Conservation (phyloP, 2,113 vertebrate genomes). For the Pungitius pungitius region DNA sequence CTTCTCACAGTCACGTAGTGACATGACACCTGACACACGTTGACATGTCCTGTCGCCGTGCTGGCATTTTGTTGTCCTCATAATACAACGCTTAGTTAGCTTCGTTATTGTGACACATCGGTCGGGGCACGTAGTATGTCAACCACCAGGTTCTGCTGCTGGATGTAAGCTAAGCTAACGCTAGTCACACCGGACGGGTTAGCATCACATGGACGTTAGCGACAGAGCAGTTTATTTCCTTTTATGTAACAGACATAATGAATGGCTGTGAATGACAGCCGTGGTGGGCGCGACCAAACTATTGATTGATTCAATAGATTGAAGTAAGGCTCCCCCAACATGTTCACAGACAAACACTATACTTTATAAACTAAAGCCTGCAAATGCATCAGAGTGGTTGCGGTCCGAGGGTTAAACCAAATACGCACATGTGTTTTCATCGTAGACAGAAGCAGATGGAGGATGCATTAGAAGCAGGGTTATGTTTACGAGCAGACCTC, state of each 20-base stretch:
- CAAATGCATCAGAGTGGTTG: background rate
- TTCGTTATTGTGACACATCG: background rate
- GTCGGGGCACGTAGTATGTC: background rate
- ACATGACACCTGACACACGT: background rate
- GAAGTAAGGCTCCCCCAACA: background rate
- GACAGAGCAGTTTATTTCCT: fast-evolving
- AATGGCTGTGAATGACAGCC: background rate
- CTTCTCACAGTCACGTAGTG: background rate
- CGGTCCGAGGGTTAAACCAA: background rate
- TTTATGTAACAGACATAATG: background rate
- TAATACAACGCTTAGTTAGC: background rate
- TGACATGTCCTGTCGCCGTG: background rate
- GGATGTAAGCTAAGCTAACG: background rate
- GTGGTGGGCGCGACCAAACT: constrained; percentile 8
- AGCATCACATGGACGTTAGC: background rate
- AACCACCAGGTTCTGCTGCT: background rate
- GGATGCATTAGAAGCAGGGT: background rate
- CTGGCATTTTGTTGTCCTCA: background rate
- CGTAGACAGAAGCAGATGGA: background rate
- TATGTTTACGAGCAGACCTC: background rate
- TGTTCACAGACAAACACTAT: too few relatives aligned
- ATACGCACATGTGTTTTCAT: background rate
- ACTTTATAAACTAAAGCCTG: too few relatives aligned
- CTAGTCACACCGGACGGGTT: background rate
- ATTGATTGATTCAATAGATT: background rate